Base-by-base conservation (phyloP, 2,888 invertebrate species). In the Conchocele bisecta region DNA sequence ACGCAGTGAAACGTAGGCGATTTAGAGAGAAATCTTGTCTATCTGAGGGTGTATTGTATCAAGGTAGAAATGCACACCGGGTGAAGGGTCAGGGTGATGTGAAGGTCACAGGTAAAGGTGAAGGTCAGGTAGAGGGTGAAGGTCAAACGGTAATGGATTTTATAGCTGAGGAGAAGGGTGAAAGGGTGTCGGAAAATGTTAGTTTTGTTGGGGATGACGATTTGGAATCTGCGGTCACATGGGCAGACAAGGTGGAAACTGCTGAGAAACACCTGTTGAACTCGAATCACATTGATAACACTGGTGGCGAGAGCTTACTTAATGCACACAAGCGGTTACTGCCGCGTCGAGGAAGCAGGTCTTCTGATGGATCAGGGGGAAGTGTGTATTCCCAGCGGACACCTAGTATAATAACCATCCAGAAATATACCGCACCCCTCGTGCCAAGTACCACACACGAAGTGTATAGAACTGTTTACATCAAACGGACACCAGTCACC, bases 51-150 rank as follows among this genome's bases (percentile, higher is more conserved):
- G 37, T 54, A 50, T 68, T 75, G 53, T 68, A 64, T 74, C 65
- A 70, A 77, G 77, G 77, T 77, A 77, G 77, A 74, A 56, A 65
- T 70, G 63, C 69, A 66, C 68, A 41, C 29, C 64, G 65, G 39
- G 74, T 58, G 59, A 69, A 74, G 57, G 74, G 68, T 64, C 64
- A 56, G 51, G 56, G 51, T 58, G 35, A 22, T 46, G 66, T 56
- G 56, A 56, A 56, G 56, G 56, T 56, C 51, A 56, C 39, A 56
- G 56, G 56, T 56, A 41, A 41, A 53, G 59, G 60, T 50, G 60
- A 61, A 56, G 51, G 69, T 51, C 26, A 51, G 39, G 48, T 41
- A 29, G 59, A 63, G 37, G 78, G 78, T 71, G 71, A 76, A 46
- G 64, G 73, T 60, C 51, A 51, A 22, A 3, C 35, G 17, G n/a